Base-by-base conservation (phyloP, 2,113 vertebrate genomes). In the Apaloderma vittatum region DNA sequence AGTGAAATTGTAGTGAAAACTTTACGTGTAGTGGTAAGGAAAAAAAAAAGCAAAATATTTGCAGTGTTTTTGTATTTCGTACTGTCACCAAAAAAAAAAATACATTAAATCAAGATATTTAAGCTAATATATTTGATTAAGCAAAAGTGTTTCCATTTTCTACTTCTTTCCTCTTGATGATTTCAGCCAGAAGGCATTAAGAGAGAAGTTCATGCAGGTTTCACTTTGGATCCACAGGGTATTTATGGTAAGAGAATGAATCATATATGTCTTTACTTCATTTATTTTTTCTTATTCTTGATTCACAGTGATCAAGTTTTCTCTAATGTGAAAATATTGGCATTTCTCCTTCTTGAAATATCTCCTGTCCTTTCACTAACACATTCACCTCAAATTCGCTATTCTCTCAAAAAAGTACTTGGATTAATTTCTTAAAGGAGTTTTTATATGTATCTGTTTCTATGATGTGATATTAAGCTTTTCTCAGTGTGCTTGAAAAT, bases 171-270 rank as follows among this genome's bases (percentile, higher is more conserved):
- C 82, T 95, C 45, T 51, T 61, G 15, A 96, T 96, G 72, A 89
- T 96, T 98, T 81, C 98, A 99, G 99, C 99, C 99, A 82, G 99
- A 99, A 98, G 99, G 99, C 3, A 48, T 99, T 76, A 98, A 83
- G 93, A 98, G 51, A 51, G 99, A 99, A 82, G 80, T 70, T 27
- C 86, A 96, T 27, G 72, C 96, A 12, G 99, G 98, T 30, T 96
- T 98, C 46, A 98, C 96, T 15, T 97, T 99, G 84, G 99, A 99
- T 95, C 99, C 99, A 17, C 98, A 96, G 65, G 99, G 99, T 54
- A 45, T 99, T 92, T 99, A 99, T 78, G 99, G 99, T 99, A 97
- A 76, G 97, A 75, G 92, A 91, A 92, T 19, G 55, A 16, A 84
- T 87, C 65, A 65, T 51, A 3, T 80, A 4, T 62, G 34, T 61